These are phyloP conservation scores for Phaedon cochleariae DNA, from an alignment of 2,888 invertebrate species.

Conservation along the genomic window DNA sequence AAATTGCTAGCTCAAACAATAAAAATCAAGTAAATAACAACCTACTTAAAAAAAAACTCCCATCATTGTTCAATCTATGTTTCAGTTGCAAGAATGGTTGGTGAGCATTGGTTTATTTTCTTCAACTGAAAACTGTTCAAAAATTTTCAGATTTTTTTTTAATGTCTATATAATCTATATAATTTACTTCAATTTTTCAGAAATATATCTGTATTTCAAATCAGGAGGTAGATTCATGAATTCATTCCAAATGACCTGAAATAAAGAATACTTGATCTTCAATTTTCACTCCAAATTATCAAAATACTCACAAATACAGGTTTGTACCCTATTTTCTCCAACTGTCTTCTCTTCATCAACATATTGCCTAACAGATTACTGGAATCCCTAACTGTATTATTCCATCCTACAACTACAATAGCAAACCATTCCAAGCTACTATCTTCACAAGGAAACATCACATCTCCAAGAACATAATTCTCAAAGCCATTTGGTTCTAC, in stretches of 20 bases:
- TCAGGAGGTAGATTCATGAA: slow-evolving; percentile 37
- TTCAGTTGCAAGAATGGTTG: too few relatives aligned
- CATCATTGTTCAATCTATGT: too few relatives aligned
- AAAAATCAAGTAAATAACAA: too few relatives aligned
- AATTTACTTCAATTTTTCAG: slow-evolving; percentile 20
- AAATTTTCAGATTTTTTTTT: too few relatives aligned
- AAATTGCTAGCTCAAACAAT: not conserved
- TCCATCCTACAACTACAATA: slow-evolving; percentile 70
- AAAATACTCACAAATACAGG: slow-evolving; percentile 52
- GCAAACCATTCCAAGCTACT: slow-evolving; percentile 64
- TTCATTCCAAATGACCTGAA: slow-evolving; percentile 51
- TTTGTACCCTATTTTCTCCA: slow-evolving; percentile 69
- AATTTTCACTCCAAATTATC: not conserved
- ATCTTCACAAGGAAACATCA: slow-evolving; percentile 49
- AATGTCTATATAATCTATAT: not conserved
- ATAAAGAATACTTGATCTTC: slow-evolving; percentile 11
- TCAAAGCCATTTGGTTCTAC: slow-evolving; percentile 64
- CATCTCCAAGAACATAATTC: slow-evolving; percentile 64
- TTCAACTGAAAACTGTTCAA: too few relatives aligned
- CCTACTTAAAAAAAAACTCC: too few relatives aligned
- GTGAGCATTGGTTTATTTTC: too few relatives aligned
- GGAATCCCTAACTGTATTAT: slow-evolving; percentile 66
- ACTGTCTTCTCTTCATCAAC: slow-evolving; percentile 71
- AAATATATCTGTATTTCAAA: slow-evolving; percentile 43
- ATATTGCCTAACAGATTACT: slow-evolving; percentile 66